Evolutionary conservation across 2,113 vertebrate species (phyloP).

Genomic region (Oreochromis niloticus): DNA sequence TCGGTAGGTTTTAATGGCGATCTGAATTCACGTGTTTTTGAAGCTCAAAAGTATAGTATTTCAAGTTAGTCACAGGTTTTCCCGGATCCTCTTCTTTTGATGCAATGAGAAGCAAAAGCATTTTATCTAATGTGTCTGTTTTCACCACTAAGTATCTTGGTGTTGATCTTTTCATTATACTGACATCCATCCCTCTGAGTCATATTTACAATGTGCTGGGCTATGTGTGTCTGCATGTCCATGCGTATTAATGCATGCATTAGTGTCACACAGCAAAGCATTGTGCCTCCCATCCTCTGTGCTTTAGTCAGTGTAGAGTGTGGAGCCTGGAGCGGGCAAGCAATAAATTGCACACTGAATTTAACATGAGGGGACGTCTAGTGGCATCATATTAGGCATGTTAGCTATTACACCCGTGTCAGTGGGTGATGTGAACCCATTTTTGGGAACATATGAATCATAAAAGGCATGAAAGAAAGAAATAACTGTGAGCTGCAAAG

Average conservation of each 20-base stretch:
- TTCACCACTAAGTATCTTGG: not conserved
- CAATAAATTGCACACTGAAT: not conserved
- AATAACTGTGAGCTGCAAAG: not conserved
- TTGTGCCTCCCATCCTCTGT: not conserved
- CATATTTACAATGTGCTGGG: not conserved
- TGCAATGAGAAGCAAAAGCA: not conserved
- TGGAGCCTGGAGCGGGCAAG: not conserved
- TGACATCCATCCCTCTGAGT: constrained; percentile 8
- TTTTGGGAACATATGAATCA: constrained; percentile 32
- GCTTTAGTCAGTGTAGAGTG: not conserved
- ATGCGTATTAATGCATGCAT: not conserved
- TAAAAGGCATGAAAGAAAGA: not conserved
- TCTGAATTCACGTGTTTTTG: not conserved
- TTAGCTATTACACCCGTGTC: not conserved
- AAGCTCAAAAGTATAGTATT: not conserved
- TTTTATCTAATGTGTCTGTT: not conserved
- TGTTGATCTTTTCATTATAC: constrained; percentile 14
- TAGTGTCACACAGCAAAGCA: not conserved
- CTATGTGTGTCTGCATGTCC: not conserved
- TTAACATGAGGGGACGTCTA: constrained; percentile 1
- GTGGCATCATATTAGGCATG: not conserved
- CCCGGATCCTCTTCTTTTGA: not conserved
- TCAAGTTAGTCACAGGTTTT: not conserved
- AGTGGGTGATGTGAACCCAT: not conserved
- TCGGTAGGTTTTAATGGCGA: not conserved